These are phyloP conservation scores for Phyllostomus hastatus DNA, from an alignment of 2,113 vertebrate genomes.

Conservation along the genomic window DNA sequence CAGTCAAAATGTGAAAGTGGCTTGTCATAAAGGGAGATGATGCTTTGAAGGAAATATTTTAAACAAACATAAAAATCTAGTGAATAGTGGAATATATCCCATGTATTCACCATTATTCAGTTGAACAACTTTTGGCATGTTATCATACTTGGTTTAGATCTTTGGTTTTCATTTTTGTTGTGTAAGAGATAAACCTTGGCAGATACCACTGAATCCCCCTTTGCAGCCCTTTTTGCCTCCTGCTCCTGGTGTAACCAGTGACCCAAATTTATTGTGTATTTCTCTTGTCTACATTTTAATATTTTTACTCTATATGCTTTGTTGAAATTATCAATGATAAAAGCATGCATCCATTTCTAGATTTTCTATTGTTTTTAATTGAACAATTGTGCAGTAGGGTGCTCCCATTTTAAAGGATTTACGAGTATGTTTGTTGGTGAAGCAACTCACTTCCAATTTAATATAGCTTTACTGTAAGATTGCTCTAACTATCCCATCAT, in stretches of 20 bases:
- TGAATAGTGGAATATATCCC: neutral
- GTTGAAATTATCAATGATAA: neutral
- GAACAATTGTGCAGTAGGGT: neutral
- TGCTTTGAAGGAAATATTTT: neutral
- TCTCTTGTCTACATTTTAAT: neutral
- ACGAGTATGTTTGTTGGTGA: neutral
- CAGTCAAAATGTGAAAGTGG: neutral
- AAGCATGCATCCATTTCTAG: neutral
- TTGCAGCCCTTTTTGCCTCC: neutral
- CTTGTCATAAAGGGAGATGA: neutral
- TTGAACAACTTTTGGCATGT: neutral
- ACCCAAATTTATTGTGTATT: neutral
- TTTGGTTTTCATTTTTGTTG: neutral
- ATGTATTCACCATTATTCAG: neutral
- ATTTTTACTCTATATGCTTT: neutral
- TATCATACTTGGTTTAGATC: neutral
- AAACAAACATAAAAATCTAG: neutral
- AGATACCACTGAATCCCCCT: neutral
- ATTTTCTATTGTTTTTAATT: neutral
- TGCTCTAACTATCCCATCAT: neutral
- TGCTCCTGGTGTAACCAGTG: neutral
- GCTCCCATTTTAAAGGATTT: neutral
- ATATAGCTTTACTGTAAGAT: neutral
- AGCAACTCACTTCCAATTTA: neutral
- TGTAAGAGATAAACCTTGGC: neutral